A percentile compares a stretch with the other conserved stretches of the same genome.
These are phyloP conservation scores for Protaetia brevitarsis DNA, from an alignment of 1,140 invertebrate genomes.

Conservation along the genomic window DNA sequence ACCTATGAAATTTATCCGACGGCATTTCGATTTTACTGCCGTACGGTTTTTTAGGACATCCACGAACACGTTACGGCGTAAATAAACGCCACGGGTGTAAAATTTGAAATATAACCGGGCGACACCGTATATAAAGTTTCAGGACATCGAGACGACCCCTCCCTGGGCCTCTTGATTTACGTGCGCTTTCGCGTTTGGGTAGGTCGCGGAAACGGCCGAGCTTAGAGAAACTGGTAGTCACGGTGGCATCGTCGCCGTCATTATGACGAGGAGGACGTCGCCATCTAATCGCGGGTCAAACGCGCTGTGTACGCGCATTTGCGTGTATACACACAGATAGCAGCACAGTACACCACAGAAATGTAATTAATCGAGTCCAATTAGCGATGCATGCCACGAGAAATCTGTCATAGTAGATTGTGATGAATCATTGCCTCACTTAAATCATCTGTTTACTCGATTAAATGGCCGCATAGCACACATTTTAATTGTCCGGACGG, in stretches of 20 bases:
- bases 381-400: conserved; percentile 31
- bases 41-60: not conserved
- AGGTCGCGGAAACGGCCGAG: conserved; percentile 25
- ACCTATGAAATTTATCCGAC: conserved; percentile 9
- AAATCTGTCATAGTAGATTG: conserved; percentile 31
- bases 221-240: conserved; percentile 21
- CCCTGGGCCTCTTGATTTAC: conserved; percentile 28
- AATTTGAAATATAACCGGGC: conserved; percentile 29
- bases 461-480: conserved; percentile 15
- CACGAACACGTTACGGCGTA: not conserved
- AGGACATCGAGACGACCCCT: conserved; percentile 18
- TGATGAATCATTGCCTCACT: conserved; percentile 29
- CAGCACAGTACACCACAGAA: not conserved
- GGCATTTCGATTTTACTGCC: not conserved
- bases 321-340: not conserved
- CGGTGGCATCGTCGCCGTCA: not conserved
- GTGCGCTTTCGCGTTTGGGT: conserved; percentile 21
- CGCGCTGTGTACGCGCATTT: not conserved
- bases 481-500: conserved; percentile 21
- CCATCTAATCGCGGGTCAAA: not conserved
- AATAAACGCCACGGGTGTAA: conserved; percentile 22
- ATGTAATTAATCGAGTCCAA: conserved; percentile 29
- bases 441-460: conserved; percentile 27
- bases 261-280: not conserved
- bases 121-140: conserved; percentile 26